These are phyloP conservation scores for Conus betulinus DNA, from an alignment of 1,140 invertebrate genomes.

Conservation along the genomic window DNA sequence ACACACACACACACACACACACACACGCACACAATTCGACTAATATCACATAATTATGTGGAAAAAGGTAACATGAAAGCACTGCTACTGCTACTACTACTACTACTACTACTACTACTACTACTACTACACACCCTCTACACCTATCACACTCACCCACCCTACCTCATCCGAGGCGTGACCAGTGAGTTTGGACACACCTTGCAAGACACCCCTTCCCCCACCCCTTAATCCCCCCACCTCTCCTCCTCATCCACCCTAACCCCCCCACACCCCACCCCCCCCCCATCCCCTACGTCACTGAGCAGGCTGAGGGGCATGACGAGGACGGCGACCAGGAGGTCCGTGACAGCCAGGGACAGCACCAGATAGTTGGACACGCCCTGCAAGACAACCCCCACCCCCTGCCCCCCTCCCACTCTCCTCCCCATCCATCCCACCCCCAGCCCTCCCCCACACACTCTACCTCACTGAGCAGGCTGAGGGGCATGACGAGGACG, in stretches of 20 bases:
- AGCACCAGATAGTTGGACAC: slow-evolving; percentile 97
- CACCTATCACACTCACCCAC: not conserved
- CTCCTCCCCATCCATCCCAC: not conserved
- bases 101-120: not conserved
- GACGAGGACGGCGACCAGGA: slow-evolving; percentile 90
- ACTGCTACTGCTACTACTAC: too few species aligned
- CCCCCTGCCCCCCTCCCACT: slow-evolving; percentile 24
- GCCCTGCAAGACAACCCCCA: slow-evolving; percentile 89
- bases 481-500: slow-evolving; percentile 78
- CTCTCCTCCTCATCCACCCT: too few species aligned
- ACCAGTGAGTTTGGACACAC: slow-evolving; percentile 97
- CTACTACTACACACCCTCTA: too few species aligned
- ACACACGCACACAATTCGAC: too few species aligned
- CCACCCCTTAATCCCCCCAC: slow-evolving; percentile 76
- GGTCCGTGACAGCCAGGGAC: slow-evolving; percentile 95
- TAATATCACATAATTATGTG: too few species aligned
- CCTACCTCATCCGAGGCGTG: slow-evolving; percentile 80
- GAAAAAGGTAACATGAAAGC: too few species aligned
- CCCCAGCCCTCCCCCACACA: not conserved
- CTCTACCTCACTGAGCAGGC: slow-evolving; percentile 77
- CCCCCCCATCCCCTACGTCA: slow-evolving; percentile 74
- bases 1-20: too few species aligned
- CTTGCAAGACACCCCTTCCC: slow-evolving; percentile 84
- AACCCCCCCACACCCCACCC: not conserved
- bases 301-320: slow-evolving; percentile 73